Evolutionary conservation across 35 echinoderm and acorn worm species (phyloP).

Genomic region (Stichopus chloronotus): DNA sequence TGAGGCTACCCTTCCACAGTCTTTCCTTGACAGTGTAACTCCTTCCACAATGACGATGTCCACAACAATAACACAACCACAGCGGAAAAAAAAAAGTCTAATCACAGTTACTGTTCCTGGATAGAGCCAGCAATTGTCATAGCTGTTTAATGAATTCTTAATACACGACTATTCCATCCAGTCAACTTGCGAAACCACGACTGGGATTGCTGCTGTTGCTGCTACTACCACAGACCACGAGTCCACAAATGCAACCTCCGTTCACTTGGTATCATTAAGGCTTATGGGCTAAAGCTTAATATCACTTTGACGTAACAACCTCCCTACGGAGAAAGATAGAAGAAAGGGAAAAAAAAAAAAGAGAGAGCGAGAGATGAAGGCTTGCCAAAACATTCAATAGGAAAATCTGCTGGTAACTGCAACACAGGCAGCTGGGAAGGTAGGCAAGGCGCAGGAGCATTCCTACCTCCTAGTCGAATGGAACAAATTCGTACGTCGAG

Average conservation of each 20-base stretch:
- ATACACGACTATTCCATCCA: neutral
- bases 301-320: slow-evolving; percentile 47
- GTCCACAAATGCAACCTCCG: neutral
- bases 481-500: slow-evolving; percentile 44
- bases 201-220: too few species aligned
- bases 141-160: neutral
- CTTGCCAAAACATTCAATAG: slow-evolving; percentile 17
- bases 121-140: neutral
- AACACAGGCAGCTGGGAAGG: neutral
- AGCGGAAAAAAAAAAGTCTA: neutral
- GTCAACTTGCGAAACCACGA: too few species aligned
- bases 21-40: too few species aligned
- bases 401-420: slow-evolving; percentile 35
- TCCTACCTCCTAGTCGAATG: slow-evolving; percentile 35
- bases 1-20: too few species aligned
- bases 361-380: neutral
- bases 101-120: neutral
- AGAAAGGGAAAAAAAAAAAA: too few species aligned
- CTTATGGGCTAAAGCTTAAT: slow-evolving; percentile 20
- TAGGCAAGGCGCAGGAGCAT: neutral
- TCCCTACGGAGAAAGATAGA: slow-evolving; percentile 10
- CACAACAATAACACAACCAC: neutral
- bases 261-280: slow-evolving; percentile 3
- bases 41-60: too few species aligned
- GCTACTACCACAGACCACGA: too few species aligned